A percentile compares a stretch with the other conserved stretches of the same genome.
phyloP scores from a whole-genome alignment of 2,888 invertebrate species.

The Acanthoscelides obtectus region DNA sequence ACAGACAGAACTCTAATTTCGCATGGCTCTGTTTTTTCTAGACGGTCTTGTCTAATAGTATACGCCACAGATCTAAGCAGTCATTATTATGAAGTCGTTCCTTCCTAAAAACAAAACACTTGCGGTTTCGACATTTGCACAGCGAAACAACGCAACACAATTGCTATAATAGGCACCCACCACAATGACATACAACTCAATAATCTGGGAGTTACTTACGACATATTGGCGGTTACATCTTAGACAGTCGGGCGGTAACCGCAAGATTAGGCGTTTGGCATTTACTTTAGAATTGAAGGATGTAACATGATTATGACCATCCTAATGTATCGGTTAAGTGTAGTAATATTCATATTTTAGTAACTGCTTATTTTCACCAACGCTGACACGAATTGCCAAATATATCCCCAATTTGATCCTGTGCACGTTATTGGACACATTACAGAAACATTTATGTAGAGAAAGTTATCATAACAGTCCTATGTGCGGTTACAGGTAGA shows the following conservation, averaged over 20 bases:
- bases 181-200: not conserved
- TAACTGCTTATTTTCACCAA: too few species aligned
- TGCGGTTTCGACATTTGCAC: not conserved
- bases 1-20: not conserved
- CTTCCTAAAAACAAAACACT: not conserved
- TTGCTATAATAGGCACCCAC: not conserved
- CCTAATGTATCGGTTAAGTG: not conserved
- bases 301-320: too few species aligned
- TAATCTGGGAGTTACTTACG: not conserved
- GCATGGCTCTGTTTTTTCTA: not conserved
- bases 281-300: not conserved
- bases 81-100: not conserved
- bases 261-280: not conserved
- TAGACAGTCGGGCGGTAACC: not conserved
- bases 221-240: not conserved
- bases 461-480: too few species aligned
- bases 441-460: too few species aligned
- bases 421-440: too few species aligned
- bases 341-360: too few species aligned
- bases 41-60: not conserved
- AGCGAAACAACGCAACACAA: not conserved
- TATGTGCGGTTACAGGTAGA: too few species aligned
- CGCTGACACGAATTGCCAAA: too few species aligned
- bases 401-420: too few species aligned
- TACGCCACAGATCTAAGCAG: not conserved